phyloP scores from a whole-genome alignment of 2,888 invertebrate species.

The Idaea aversata region DNA sequence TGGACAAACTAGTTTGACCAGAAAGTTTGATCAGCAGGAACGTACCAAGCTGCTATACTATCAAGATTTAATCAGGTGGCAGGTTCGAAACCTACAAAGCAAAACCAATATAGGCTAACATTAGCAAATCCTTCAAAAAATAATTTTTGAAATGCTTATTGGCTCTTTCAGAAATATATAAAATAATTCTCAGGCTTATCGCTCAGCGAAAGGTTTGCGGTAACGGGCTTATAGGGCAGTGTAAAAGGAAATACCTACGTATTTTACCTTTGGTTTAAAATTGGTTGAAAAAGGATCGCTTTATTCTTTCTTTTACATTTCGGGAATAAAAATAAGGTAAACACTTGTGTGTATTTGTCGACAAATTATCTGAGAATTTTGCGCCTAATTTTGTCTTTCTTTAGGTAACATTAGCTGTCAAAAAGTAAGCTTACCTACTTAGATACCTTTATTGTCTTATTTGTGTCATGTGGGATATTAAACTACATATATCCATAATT shows the following conservation, averaged over 20 bases:
- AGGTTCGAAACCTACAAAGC: too few species aligned
- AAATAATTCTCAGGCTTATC: not conserved
- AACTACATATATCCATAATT: too few species aligned
- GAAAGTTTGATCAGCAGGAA: too few species aligned
- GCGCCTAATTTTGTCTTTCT: too few species aligned
- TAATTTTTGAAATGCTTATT: not conserved
- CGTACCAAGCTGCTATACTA: too few species aligned
- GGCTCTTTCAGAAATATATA: not conserved
- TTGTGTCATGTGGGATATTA: too few species aligned
- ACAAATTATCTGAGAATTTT: too few species aligned
- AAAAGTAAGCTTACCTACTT: too few species aligned
- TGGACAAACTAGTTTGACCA: too few species aligned
- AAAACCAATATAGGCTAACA: not conserved
- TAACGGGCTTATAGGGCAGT: not conserved
- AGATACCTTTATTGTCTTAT: too few species aligned
- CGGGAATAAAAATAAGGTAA: not conserved
- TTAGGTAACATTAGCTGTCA: too few species aligned
- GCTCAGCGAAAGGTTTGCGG: not conserved
- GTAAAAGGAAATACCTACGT: not conserved
- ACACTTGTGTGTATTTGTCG: not conserved
- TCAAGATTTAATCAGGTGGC: too few species aligned
- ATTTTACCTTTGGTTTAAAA: conserved; percentile 2
- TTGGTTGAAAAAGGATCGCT: conserved; percentile 22
- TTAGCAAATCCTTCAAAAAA: not conserved
- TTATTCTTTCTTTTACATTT: conserved; percentile 47